Conservation (phyloP, 2,888 invertebrate genomes). For the Cactoblastis cactorum region DNA sequence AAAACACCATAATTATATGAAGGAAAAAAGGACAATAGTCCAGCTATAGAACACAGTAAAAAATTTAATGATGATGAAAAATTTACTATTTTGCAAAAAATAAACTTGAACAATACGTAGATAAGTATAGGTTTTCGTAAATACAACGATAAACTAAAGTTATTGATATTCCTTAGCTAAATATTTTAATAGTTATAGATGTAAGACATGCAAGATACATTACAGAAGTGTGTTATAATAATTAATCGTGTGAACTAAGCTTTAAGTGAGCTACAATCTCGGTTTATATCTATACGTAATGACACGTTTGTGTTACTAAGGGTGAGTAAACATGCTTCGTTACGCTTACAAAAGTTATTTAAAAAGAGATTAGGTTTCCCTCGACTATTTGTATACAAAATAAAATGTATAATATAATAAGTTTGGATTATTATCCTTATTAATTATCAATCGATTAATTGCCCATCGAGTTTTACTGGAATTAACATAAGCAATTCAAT, state of each 20-base stretch:
- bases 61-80: too few species aligned
- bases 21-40: too few species aligned
- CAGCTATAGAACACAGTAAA: too few species aligned
- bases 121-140: too few species aligned
- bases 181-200: not conserved
- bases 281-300: constrained; percentile 1
- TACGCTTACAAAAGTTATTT: not conserved
- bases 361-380: not conserved
- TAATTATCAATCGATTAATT: too few species aligned
- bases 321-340: constrained; percentile 2
- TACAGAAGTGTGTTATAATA: not conserved
- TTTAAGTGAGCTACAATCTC: not conserved
- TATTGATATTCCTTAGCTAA: not conserved
- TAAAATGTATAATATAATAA: too few species aligned
- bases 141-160: too few species aligned
- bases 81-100: too few species aligned
- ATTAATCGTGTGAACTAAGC: constrained; percentile 5
- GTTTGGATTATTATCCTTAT: too few species aligned
- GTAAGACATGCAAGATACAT: not conserved
- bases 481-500: not conserved
- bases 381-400: not conserved
- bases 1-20: too few species aligned
- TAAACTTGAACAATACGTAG: too few species aligned
- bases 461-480: too few species aligned
- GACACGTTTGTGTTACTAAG: constrained; percentile 13